Evolutionary conservation across 2,113 vertebrate species (phyloP).

Genomic region (Glaucomys volans): DNA sequence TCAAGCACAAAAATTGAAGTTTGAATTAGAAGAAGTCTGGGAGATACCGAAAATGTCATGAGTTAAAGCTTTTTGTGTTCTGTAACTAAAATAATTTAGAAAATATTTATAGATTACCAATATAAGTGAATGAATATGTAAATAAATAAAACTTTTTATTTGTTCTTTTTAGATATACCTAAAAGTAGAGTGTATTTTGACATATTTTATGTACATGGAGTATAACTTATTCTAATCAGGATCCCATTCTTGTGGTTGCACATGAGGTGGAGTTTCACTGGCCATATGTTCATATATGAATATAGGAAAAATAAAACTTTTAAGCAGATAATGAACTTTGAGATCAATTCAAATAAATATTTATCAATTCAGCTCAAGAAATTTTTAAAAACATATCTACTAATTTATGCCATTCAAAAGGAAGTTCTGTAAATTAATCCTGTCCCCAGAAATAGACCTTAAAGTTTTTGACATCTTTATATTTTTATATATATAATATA

Average conservation of each 20-base stretch:
- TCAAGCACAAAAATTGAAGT: not conserved
- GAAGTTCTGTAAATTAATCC: slow-evolving; percentile 6
- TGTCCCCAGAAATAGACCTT: not conserved
- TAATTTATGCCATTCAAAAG: not conserved
- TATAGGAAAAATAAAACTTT: not conserved
- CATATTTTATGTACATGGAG: too few relatives aligned
- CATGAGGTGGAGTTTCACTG: too few relatives aligned
- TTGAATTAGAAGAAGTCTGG: not conserved
- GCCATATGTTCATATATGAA: too few relatives aligned
- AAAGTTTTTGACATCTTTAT: not conserved
- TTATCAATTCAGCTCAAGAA: not conserved
- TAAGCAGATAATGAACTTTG: slow-evolving; percentile 4
- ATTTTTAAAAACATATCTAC: not conserved
- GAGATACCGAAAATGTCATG: not conserved
- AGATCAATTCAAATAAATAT: not conserved
- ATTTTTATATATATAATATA: not conserved
- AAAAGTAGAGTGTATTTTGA: too few relatives aligned
- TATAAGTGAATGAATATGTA: not conserved
- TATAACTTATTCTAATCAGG: too few relatives aligned
- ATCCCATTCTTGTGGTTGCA: too few relatives aligned
- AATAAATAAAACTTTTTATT: not conserved
- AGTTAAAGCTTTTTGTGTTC: not conserved
- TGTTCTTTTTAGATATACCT: too few relatives aligned
- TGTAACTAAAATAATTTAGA: slow-evolving; percentile 24
- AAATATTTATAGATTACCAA: slow-evolving; percentile 51